Conservation (phyloP, 2,797 vertebrate genomes). For the Ispidina picta region DNA sequence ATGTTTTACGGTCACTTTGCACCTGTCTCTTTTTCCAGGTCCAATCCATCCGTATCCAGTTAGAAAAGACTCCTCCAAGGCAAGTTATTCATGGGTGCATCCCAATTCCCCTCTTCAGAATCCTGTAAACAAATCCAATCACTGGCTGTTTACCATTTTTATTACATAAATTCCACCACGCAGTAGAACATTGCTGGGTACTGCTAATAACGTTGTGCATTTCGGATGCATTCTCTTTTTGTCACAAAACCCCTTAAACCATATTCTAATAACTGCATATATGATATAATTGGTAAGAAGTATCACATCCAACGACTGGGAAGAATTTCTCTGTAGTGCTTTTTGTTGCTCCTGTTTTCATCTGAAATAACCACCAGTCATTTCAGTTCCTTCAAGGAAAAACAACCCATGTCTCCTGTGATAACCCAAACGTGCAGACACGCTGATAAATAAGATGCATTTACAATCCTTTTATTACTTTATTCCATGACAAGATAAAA, state of each 20-base stretch:
- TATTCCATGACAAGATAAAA: conserved; percentile 76
- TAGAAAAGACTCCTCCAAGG: conserved; percentile 59
- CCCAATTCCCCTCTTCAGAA: conserved; percentile 44
- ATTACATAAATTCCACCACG: conserved; percentile 49
- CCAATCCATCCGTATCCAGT: conserved; percentile 58
- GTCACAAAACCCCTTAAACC: conserved; percentile 77
- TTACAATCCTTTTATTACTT: conserved; percentile 76
- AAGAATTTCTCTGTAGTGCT: conserved; percentile 56
- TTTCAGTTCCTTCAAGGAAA: conserved; percentile 72
- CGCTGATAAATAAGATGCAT: conserved; percentile 75
- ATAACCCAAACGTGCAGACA: conserved; percentile 66
- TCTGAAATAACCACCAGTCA: conserved; percentile 70
- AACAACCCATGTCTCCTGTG: conserved; percentile 61
- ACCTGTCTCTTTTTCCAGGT: conserved; percentile 25
- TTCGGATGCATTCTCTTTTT: conserved; percentile 77
- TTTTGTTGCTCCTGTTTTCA: conserved; percentile 71
- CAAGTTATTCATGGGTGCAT: conserved; percentile 56
- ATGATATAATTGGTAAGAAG: conserved; percentile 76
- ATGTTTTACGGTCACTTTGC: conserved; percentile 44
- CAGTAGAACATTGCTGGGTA: conserved; percentile 60
- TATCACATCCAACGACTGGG: conserved; percentile 60
- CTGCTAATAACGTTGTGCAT: conserved; percentile 72
- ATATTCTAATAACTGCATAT: conserved; percentile 76
- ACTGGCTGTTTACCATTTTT: conserved; percentile 54
- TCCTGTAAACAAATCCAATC: conserved; percentile 67